Conservation (phyloP, 2,113 vertebrate species). For the Ramphastos sulfuratus region DNA sequence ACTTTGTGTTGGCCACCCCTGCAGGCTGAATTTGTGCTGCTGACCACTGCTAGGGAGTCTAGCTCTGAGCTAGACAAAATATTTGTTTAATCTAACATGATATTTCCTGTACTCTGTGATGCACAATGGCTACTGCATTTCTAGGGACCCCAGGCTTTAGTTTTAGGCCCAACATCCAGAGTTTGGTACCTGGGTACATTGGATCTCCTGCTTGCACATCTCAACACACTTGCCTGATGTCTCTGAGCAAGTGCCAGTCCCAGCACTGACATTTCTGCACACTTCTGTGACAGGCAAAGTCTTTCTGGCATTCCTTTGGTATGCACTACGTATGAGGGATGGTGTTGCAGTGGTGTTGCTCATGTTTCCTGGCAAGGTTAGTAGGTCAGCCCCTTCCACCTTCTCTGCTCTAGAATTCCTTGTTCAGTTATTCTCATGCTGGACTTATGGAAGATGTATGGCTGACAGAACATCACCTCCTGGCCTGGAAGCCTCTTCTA, state of each 20-base stretch:
- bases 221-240: neutral
- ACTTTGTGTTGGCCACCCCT: neutral
- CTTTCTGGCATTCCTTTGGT: neutral
- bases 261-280: neutral
- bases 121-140: neutral
- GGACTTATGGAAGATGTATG: neutral
- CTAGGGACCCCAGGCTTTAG: neutral
- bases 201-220: neutral
- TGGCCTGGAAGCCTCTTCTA: neutral
- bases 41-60: neutral
- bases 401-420: neutral
- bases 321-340: neutral
- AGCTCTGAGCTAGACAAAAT: neutral
- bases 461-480: neutral
- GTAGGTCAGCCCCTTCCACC: neutral
- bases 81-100: constrained; percentile 8
- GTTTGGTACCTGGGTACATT: neutral
- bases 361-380: neutral
- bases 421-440: neutral
- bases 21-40: neutral
- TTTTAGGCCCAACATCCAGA: neutral
- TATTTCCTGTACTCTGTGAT: neutral
- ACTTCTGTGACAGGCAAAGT: neutral
- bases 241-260: neutral
- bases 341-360: neutral